These are phyloP conservation scores for Diorhabda sublineata DNA, from an alignment of 1,140 invertebrate genomes.

Conservation along the genomic window DNA sequence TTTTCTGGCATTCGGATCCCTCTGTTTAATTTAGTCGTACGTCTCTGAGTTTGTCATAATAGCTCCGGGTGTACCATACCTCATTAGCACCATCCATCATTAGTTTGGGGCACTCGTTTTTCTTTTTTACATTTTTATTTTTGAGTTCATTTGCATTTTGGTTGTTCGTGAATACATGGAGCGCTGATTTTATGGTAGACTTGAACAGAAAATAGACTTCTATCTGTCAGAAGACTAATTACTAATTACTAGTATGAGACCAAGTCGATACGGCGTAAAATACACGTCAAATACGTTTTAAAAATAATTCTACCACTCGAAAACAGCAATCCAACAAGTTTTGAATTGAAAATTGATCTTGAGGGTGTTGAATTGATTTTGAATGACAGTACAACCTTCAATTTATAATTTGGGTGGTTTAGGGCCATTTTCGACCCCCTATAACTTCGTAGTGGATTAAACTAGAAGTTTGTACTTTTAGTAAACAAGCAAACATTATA, in stretches of 20 bases:
- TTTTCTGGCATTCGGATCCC: too few relatives aligned
- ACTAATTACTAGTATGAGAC: slow-evolving; percentile 2
- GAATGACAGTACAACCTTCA: too few relatives aligned
- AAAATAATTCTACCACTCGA: too few relatives aligned
- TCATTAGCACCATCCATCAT: slow-evolving; percentile 34
- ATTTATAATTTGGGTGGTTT: too few relatives aligned
- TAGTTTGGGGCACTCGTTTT: slow-evolving; percentile 16
- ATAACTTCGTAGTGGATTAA: too few relatives aligned
- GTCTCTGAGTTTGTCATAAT: slow-evolving; percentile 25
- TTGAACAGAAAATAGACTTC: not conserved
- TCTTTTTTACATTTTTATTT: slow-evolving; percentile 15
- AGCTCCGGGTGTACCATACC: slow-evolving; percentile 19
- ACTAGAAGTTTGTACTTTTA: too few relatives aligned
- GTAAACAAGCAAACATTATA: too few relatives aligned
- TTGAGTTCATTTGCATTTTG: slow-evolving; percentile 22
- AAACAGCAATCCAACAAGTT: too few relatives aligned
- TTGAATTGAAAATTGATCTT: too few relatives aligned
- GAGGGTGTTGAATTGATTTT: too few relatives aligned
- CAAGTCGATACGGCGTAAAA: not conserved
- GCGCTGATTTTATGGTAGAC: not conserved
- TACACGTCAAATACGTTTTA: too few relatives aligned
- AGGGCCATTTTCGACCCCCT: too few relatives aligned
- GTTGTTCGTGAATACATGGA: not conserved
- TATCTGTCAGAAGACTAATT: not conserved
- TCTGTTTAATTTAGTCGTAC: not conserved